Conservation (phyloP, 2,797 vertebrate species). For the Pelochelys cantorii region DNA sequence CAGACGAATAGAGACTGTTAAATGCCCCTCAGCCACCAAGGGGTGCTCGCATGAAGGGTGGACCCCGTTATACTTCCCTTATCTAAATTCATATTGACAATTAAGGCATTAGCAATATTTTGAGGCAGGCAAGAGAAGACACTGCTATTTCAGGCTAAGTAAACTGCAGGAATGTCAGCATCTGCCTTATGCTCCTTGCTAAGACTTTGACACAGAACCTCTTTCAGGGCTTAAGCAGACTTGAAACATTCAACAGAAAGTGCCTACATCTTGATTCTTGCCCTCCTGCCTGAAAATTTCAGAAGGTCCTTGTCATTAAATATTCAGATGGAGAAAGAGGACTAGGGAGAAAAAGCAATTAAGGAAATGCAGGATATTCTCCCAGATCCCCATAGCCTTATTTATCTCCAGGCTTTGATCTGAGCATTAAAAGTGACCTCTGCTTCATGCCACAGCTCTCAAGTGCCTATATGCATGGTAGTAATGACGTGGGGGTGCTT, state of each 20-base stretch:
- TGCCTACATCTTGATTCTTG: constrained; percentile 23
- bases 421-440: constrained; percentile 18
- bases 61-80: neutral
- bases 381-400: neutral
- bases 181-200: neutral
- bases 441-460: constrained; percentile 24
- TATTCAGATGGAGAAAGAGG: constrained; percentile 6
- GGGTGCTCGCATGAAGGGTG: too few species aligned
- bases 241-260: constrained; percentile 20
- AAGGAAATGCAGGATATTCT: neutral
- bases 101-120: neutral
- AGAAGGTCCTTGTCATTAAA: constrained; percentile 21
- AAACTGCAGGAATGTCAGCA: constrained; percentile 29
- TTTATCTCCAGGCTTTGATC: constrained; percentile 47
- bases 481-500: neutral
- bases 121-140: neutral
- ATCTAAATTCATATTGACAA: neutral
- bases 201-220: constrained; percentile 10
- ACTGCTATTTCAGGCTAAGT: neutral
- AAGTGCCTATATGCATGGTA: neutral
- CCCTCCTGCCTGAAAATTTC: constrained; percentile 31
- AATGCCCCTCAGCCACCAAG: too few species aligned
- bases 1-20: too few species aligned
- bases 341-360: constrained; percentile 38
- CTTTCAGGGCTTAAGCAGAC: constrained; percentile 1